Base-by-base conservation (phyloP, 2,888 invertebrate genomes). In the Drosophila buzzatii region DNA sequence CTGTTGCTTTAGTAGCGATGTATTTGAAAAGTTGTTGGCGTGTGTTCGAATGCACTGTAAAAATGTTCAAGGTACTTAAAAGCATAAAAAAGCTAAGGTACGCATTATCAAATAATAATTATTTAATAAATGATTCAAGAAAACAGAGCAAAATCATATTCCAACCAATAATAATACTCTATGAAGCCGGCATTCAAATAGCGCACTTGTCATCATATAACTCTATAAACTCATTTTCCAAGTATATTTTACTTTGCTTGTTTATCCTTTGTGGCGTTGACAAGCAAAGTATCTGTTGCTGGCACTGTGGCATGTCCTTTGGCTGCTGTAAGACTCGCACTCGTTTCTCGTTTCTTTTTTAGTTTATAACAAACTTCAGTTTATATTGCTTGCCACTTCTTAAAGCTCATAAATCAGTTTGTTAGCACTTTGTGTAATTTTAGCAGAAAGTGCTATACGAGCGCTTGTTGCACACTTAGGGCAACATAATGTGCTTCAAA, bases 401-500 rank as follows among this genome's bases (percentile, higher is more conserved):
- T 37, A 8, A 35, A 61, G 45, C 58, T 39, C 69, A 61, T 64
- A 66, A 63, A 81, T 67, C 70, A 41, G 60, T 58, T 76, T 74
- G 79, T 44, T 66, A 55, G 63, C 66, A 85, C 82, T 87, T 74
- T 66, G 81, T 52, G 63, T 51, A 67, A 55, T 65, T 84, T 85
- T 70, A 79, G 61, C 72, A 72, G 62, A 67, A 72, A 61, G 53
- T 75, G 53, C 59, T 56, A 64, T 63, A 56, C 45, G 59, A 44
- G 35, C 64, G 90, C 87, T 85, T 85, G 84, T 89, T 85, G 90
- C 84, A 71, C 83, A 82, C 73, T 90, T 76, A 73, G 65, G 60
- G 49, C 55, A 55, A 64, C 41, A 23, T 55, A 52, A 44, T 35
- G 35, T n/a, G 75, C 41, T 44, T 44, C 62, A 63, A 65, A 85